Evolutionary conservation across 2,113 vertebrate genomes (phyloP), one percentile per base, ranked within the genome.

Genomic region (Coregonus clupeaformis): DNA sequence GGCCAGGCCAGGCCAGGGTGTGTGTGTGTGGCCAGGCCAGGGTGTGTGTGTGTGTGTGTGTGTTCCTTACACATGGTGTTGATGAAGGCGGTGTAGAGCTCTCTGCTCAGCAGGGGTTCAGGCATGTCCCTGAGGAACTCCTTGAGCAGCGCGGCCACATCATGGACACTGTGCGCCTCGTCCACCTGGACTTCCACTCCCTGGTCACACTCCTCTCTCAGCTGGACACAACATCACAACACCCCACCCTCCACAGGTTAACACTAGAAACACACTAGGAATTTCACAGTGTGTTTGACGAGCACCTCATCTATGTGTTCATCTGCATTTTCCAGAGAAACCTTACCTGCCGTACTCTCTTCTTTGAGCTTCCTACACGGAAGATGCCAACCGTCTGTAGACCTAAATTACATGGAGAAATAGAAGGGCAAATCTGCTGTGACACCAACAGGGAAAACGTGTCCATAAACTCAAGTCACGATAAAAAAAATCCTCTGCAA

Each of bases 311-410:
- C 22, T 3, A 5, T 32, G 18, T n/a, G 27, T 68, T 25, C 20
- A 12, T 12, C 57, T 0, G n/a, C 7, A 16, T 60, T 7, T 60
- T n/a, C 7, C 6, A 32, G n/a, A 16, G 27, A 60, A 69, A 69
- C 20, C 49, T 88, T 92, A 98, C 98, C 95, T 99, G 97, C 87
- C 96, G 93, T 71, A 99, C 96, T 94, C 97, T 94, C 88, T 98
- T 99, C 93, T 97, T 99, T 79, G 97, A 99, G 85, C 97, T 98
- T 84, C 98, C 98, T 73, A 99, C 94, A 82, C 98, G 94, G 90
- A 99, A 99, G 88, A 99, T 99, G 76, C 98, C 98, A 70, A 99
- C 96, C 14, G 97, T 99, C 78, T 98, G 95, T 57, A 99, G 94
- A 83, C 95, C 98, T 99, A 78, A 49, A 89, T 1, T 76, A 76